A percentile compares a stretch with the other conserved stretches of the same genome.
Conservation (phyloP, 2,113 vertebrate genomes). For the Myiopsitta monachus region DNA sequence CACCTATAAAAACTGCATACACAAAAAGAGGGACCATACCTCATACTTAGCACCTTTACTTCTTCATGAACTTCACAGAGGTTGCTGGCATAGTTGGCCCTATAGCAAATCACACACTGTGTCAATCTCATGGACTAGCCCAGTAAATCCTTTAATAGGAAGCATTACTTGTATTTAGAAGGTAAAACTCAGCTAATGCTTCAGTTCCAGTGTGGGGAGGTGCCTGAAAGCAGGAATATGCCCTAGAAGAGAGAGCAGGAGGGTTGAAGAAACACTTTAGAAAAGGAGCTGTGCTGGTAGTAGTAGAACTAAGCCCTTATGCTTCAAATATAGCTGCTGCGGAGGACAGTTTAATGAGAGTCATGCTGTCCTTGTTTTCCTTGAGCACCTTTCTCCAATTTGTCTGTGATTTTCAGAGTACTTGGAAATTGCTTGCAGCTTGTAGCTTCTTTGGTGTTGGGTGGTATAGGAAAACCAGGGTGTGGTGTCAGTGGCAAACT, state of each 20-base stretch:
- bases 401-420: background rate
- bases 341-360: background rate
- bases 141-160: conserved; percentile 18
- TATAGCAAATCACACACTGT: background rate
- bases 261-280: background rate
- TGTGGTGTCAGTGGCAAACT: background rate
- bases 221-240: background rate
- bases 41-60: background rate
- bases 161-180: background rate
- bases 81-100: background rate
- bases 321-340: background rate
- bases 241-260: background rate
- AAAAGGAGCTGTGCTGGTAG: background rate
- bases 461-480: background rate
- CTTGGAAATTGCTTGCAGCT: background rate
- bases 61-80: background rate
- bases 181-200: conserved; percentile 6
- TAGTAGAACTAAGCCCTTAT: background rate
- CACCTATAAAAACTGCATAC: background rate
- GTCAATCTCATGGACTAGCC: background rate
- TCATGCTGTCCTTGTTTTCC: background rate
- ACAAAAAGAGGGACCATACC: background rate
- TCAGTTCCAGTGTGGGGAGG: background rate
- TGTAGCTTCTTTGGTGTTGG: background rate
- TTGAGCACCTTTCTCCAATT: background rate